A percentile compares a stretch with the other conserved stretches of the same genome.
Evolutionary conservation across 1,140 invertebrate species (phyloP).

Genomic region (Pogonognathellus flavescens): DNA sequence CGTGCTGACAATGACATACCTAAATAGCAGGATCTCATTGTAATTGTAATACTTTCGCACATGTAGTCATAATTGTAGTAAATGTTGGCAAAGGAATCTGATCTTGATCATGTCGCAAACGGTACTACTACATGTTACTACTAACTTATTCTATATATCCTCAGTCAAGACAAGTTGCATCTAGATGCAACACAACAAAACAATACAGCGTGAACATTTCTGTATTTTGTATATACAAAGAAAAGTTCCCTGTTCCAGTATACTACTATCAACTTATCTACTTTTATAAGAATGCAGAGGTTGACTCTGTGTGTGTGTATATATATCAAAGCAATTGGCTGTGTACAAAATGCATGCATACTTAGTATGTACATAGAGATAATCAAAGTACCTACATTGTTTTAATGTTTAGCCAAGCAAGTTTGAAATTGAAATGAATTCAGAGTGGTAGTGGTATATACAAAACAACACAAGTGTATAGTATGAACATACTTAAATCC

Average conservation of each 20-base stretch:
- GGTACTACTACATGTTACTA: not conserved
- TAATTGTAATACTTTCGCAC: conserved; percentile 45
- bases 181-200: conserved; percentile 4
- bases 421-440: not conserved
- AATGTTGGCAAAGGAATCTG: conserved; percentile 29
- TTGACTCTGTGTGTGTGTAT: not conserved
- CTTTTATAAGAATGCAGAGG: not conserved
- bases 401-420: conserved; percentile 8
- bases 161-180: conserved; percentile 9
- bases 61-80: conserved; percentile 27
- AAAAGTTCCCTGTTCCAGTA: not conserved
- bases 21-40: not conserved
- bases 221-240: not conserved
- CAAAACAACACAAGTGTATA: too few relatives aligned
- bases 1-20: conserved; percentile 13
- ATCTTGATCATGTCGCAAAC: conserved; percentile 44
- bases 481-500: too few relatives aligned
- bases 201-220: not conserved
- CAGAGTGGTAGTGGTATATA: not conserved
- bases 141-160: too few relatives aligned
- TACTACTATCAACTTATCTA: not conserved
- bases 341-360: conserved; percentile 1
- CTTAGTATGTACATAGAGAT: conserved; percentile 23
- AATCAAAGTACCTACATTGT: conserved; percentile 19
- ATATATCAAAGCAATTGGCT: conserved; percentile 11